Evolutionary conservation across 2,888 invertebrate species (phyloP).

Genomic region (Callosobruchus maculatus): DNA sequence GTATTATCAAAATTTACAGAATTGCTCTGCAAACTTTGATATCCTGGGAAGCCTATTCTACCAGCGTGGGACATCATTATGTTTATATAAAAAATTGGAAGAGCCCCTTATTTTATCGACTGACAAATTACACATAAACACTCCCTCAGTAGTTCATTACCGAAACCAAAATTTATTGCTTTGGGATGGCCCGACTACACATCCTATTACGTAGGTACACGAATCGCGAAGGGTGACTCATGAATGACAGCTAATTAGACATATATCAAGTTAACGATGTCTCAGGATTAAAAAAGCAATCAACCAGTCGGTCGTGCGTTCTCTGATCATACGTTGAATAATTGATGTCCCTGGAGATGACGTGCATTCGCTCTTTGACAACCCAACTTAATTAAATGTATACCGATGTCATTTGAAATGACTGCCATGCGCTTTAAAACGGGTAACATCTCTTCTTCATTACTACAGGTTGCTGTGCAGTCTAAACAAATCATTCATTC

Average conservation of each 20-base stretch:
- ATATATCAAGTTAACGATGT: neutral
- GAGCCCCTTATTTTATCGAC: neutral
- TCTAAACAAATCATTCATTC: no score
- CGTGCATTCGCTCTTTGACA: neutral
- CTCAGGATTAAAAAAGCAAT: neutral
- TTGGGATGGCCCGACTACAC: no score
- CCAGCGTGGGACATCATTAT: no score
- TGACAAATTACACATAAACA: neutral
- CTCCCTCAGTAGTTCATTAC: neutral
- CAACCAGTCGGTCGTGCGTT: neutral
- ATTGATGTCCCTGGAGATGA: neutral
- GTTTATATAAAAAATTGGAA: neutral
- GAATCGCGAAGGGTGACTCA: neutral
- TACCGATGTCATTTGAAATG: neutral
- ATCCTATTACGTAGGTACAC: neutral
- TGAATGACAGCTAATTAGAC: neutral
- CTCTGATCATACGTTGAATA: neutral
- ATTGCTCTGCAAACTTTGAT: no score
- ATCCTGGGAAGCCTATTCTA: no score
- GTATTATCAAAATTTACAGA: no score
- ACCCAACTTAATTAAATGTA: neutral
- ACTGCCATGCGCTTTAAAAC: neutral
- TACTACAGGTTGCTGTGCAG: no score
- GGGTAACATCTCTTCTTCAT: no score
- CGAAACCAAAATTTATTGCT: neutral